A percentile compares a stretch with the other conserved stretches of the same genome.
Conservation (phyloP, 2,113 vertebrate genomes). For the Henicopernis longicauda region DNA sequence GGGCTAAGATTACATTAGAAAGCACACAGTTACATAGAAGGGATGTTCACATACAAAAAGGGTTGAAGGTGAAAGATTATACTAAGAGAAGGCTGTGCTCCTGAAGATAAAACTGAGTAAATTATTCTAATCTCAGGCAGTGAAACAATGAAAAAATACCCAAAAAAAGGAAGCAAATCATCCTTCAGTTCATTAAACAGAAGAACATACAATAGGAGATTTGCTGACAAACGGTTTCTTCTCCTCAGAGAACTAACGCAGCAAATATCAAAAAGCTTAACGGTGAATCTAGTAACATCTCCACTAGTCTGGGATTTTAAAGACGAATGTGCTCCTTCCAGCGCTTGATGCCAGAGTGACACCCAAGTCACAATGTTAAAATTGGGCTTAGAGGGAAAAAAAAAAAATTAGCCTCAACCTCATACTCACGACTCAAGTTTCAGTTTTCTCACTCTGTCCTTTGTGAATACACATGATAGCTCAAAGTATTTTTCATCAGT, state of each 20-base stretch:
- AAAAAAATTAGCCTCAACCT: not conserved
- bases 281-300: not conserved
- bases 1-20: not conserved
- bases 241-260: not conserved
- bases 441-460: not conserved
- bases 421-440: not conserved
- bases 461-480: not conserved
- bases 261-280: not conserved
- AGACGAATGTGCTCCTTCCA: not conserved
- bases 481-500: not conserved
- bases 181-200: not conserved
- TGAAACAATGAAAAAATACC: not conserved
- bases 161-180: not conserved
- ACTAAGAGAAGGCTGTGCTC: not conserved
- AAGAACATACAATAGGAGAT: rapidly evolving
- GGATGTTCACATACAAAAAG: not conserved
- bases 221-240: not conserved
- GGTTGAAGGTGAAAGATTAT: not conserved
- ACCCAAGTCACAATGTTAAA: not conserved
- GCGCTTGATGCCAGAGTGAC: rapidly evolving
- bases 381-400: rapidly evolving
- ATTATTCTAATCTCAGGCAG: not conserved
- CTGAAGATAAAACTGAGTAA: not conserved
- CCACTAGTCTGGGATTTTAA: not conserved
- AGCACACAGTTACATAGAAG: not conserved